Base-by-base conservation (phyloP, 2,113 vertebrate species). In the Piaya cayana region DNA sequence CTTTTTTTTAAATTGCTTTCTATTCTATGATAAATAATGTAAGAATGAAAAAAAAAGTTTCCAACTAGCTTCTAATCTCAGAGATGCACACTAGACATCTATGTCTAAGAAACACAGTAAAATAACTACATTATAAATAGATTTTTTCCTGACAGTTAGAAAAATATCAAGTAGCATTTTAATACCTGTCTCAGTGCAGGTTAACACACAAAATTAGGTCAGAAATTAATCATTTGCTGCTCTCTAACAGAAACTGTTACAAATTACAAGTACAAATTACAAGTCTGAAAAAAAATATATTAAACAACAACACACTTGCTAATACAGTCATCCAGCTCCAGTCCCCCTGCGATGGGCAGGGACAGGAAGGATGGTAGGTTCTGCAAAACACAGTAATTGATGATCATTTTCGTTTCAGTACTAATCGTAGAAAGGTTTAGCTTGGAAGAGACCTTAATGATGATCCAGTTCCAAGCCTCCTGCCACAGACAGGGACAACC, bases 281-380 rank as follows among this genome's bases (percentile, higher is more conserved):
- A 42, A 67, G 43, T 59, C 50, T 4, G 1, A 69, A 88, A 80
- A 68, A 74, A 45, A 50, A 1, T 14, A 19, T 11, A 14, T 34
- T 36, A 27, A 90, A 56, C 7, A 90, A 56, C 7, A 30, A 25
- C 29, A 47, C 8, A 70, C 62, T 1, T 64, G 34, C 25, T 19
- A 71, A 93, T n/a, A 55, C 0, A 69, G 27, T 49, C n/a, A 22
- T 49, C 47, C 47, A 49, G 10, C 23, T 49, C 21, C 47, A 49
- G 23, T 9, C 47, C 19, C 20, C 19, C 19, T 47, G 45, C 45
- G 16, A 47, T 47, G 18, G 45, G 45, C 45, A 43, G 42, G 42
- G 42, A 43, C 43, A 1, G 63, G 58, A 64, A 5, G 36, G 62
- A 16, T 0, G 1, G 12, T 25, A 1, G 27, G 63, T 59, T 72